A percentile compares a stretch with the other conserved stretches of the same genome.
Conservation (phyloP, 2,113 vertebrate genomes). For the Ramphastos sulfuratus region DNA sequence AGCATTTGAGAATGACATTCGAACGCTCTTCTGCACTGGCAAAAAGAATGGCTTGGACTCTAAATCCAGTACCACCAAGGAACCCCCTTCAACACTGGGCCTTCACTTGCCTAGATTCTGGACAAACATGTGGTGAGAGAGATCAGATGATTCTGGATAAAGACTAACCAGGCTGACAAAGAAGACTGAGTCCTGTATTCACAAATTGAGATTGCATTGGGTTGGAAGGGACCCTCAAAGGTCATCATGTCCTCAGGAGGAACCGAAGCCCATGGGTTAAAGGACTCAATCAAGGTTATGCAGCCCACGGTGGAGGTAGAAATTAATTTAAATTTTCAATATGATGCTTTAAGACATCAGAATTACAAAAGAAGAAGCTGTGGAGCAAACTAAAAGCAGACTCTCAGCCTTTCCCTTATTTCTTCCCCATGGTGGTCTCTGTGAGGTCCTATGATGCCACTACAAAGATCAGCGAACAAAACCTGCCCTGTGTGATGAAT, state of each 20-base stretch:
- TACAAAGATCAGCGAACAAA: conserved; percentile 23
- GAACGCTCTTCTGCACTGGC: neutral
- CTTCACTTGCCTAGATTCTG: neutral
- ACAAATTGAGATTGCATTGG: too few relatives aligned
- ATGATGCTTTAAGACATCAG: neutral
- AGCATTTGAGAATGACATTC: neutral
- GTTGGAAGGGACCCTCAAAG: too few relatives aligned
- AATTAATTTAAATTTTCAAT: neutral
- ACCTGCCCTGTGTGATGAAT: conserved; percentile 21
- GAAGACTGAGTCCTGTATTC: neutral
- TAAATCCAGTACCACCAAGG: neutral
- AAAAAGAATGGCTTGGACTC: neutral
- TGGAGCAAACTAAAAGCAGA: neutral
- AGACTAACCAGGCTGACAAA: neutral
- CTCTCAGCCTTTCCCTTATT: conserved; percentile 12
- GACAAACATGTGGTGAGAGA: neutral
- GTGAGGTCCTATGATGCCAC: conserved; percentile 8
- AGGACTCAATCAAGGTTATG: neutral
- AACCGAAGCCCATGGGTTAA: neutral
- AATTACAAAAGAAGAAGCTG: conserved; percentile 1
- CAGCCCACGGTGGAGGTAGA: neutral
- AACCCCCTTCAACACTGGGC: neutral
- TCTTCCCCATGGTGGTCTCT: neutral
- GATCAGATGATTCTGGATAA: neutral
- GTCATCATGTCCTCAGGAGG: neutral